Evolutionary conservation across 2,113 vertebrate genomes (phyloP).

Genomic region (Seriola dumerili): DNA sequence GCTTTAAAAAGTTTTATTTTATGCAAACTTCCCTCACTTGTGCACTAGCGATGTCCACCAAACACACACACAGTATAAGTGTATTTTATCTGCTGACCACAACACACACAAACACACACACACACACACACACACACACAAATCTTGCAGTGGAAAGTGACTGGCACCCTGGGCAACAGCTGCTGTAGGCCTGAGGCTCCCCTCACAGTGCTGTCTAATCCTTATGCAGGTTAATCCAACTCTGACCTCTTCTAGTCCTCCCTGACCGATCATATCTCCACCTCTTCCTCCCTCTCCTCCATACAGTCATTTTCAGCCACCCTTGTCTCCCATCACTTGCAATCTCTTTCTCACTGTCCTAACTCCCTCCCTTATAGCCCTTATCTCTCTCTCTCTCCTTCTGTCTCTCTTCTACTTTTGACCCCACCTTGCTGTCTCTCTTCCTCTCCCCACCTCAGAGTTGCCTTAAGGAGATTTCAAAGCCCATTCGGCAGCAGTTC

Average conservation of each 20-base stretch:
- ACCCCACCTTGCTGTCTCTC: conserved; percentile 66
- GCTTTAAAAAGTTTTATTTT: not conserved
- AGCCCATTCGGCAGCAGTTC: conserved; percentile 81
- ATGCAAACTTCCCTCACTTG: not conserved
- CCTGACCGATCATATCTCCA: conserved; percentile 83
- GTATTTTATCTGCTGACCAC: conserved; percentile 25
- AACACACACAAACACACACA: not conserved
- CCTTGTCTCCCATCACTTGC: conserved; percentile 66
- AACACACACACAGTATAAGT: conserved; percentile 9
- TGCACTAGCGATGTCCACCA: not conserved
- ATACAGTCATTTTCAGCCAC: conserved; percentile 51
- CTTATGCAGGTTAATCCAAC: conserved; percentile 86
- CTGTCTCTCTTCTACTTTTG: conserved; percentile 56
- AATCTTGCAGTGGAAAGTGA: conserved; percentile 52
- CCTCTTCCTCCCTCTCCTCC: conserved; percentile 46
- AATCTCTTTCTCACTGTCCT: conserved; percentile 56
- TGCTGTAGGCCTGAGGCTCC: conserved; percentile 70
- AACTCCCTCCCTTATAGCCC: conserved; percentile 43
- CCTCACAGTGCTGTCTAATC: conserved; percentile 81
- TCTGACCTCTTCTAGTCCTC: conserved; percentile 83
- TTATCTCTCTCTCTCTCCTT: conserved; percentile 55
- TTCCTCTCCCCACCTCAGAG: conserved; percentile 65
- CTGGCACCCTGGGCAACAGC: conserved; percentile 69
- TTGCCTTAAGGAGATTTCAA: conserved; percentile 87
- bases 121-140: conserved; percentile 27